Base-by-base conservation (phyloP, 2,888 invertebrate genomes). In the Alviniconcha strummeri region DNA sequence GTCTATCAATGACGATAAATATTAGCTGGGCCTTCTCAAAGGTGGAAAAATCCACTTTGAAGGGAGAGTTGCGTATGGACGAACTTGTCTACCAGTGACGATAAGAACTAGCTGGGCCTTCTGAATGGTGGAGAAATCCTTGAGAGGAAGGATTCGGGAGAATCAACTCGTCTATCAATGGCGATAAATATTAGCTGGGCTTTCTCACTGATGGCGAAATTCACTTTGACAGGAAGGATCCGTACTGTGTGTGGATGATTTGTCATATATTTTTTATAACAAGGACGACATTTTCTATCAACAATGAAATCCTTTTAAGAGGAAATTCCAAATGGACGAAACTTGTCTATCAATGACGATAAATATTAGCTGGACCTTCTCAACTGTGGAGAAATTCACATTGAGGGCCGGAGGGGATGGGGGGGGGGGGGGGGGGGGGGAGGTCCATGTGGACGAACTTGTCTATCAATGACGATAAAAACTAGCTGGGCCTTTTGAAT, bases 371-470 rank as follows among this genome's bases (percentile, higher is more conserved):
- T n/a, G 57, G 17, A 6, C 19, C 17, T 17, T 11, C 13, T 36
- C 19, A 74, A 19, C 13, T 9, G 36, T 36, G 36, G 74, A 36
- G n/a, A n/a, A 36, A 36, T 36, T 36, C 36, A 36, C 74, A 11
- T 11, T 9, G 52, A n/a, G 36, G 80, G 60, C n/a, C n/a, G 87
- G 4, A 89, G 86, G 36, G 36, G 36, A n/a, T n/a, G 76, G 84
- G 87, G 80, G 60, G 87, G 80, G 60, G 87, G 4, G 88, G 86
- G 36, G 36, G 36, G 76, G 84, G 87, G 80, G 60, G 87, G 5
- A 89, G 86, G 80, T 86, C 88, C 19, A 84, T 86, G 84, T 81
- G 86, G 84, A 86, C 88, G 55, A 84, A 86, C 67, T 67, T 86
- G 64, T 82, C 85, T 11, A 64, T 85, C 9, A 86, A 83, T 69